Evolutionary conservation across 2,888 invertebrate genomes (phyloP).

Genomic region (Aporophyla lueneburgensis): DNA sequence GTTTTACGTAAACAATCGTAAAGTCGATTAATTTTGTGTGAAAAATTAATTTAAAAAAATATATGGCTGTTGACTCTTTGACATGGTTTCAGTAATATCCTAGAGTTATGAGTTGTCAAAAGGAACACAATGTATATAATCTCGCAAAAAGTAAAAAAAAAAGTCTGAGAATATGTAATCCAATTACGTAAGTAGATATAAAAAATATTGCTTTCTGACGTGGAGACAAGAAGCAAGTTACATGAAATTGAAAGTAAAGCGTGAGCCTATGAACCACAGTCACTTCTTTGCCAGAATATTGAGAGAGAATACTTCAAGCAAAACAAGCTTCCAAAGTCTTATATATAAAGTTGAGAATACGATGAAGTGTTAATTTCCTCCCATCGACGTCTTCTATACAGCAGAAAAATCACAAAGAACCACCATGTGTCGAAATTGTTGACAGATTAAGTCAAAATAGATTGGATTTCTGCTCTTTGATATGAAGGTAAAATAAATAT

Average conservation of each 20-base stretch:
- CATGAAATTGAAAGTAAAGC: constrained; percentile 29
- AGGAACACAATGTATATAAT: too few species aligned
- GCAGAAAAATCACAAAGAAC: constrained; percentile 36
- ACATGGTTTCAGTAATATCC: too few species aligned
- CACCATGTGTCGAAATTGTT: constrained; percentile 37
- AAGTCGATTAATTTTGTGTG: too few species aligned
- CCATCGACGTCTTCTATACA: constrained; percentile 20
- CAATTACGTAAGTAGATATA: neutral
- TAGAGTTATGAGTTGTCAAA: too few species aligned
- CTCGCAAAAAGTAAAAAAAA: too few species aligned
- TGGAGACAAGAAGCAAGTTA: neutral
- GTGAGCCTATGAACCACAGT: neutral
- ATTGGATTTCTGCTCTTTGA: constrained; percentile 40
- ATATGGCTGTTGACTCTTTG: too few species aligned
- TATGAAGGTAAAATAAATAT: constrained; percentile 28
- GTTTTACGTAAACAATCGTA: too few species aligned
- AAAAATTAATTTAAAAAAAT: too few species aligned
- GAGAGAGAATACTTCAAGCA: neutral
- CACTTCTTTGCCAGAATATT: constrained; percentile 11
- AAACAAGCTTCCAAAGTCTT: neutral
- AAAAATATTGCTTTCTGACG: neutral
- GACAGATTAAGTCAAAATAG: constrained; percentile 46
- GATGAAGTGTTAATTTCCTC: constrained; percentile 4
- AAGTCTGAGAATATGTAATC: too few species aligned
- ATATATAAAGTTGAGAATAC: constrained; percentile 10